A percentile compares a stretch with the other conserved stretches of the same genome.
Conservation (phyloP, 2,888 invertebrate species). For the Hydroisotoma schaefferi region DNA sequence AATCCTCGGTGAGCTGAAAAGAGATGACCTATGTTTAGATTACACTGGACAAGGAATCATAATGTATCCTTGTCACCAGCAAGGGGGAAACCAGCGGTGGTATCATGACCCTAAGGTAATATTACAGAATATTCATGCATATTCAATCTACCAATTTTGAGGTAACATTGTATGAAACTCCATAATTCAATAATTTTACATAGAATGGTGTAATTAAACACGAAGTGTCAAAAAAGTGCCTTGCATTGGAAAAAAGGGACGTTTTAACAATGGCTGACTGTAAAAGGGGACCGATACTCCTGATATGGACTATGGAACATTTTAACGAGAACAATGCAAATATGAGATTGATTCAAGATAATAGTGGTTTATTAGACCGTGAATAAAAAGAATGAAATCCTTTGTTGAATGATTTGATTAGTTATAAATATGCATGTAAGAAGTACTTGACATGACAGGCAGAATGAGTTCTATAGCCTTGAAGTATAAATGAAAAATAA, state of each 20-base stretch:
- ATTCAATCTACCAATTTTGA: neutral
- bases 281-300: neutral
- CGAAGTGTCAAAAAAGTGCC: neutral
- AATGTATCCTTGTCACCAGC: conserved; percentile 20
- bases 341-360: too few relatives aligned
- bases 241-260: neutral
- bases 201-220: neutral
- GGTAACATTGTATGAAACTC: too few relatives aligned
- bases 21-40: conserved; percentile 19
- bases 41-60: conserved; percentile 8
- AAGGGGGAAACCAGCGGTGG: conserved; percentile 26
- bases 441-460: too few relatives aligned
- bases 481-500: too few relatives aligned
- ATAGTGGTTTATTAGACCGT: too few relatives aligned
- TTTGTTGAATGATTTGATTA: too few relatives aligned
- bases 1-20: conserved; percentile 11
- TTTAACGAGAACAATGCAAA: conserved; percentile 2
- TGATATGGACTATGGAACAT: neutral
- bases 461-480: too few relatives aligned
- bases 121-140: neutral
- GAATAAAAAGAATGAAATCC: too few relatives aligned
- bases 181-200: too few relatives aligned
- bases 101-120: conserved; percentile 12
- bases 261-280: neutral
- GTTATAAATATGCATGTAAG: too few relatives aligned